Evolutionary conservation across 2,797 vertebrate genomes (phyloP).

Genomic region (Muraenolepis orangiensis): DNA sequence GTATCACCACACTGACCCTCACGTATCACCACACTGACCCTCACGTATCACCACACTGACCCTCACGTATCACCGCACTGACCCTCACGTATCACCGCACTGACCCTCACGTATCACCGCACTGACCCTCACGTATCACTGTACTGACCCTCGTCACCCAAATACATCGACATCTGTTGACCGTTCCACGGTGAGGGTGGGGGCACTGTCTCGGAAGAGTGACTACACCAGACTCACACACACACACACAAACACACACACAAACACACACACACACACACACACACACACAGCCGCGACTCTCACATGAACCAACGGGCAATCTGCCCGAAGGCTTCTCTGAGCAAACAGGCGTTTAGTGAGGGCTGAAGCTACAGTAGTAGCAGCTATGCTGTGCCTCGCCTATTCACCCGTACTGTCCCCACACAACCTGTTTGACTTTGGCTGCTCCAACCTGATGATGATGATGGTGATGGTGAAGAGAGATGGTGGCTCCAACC

Average conservation of each 20-base stretch:
- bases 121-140: slow-evolving; percentile 26
- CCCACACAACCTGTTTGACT: neutral
- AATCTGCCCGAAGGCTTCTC: neutral
- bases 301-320: neutral
- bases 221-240: slow-evolving; percentile 1
- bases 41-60: slow-evolving; percentile 40
- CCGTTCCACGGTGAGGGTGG: slow-evolving; percentile 34
- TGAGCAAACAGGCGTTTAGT: neutral
- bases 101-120: slow-evolving; percentile 35
- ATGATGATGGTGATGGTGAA: neutral
- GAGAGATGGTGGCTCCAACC: too few species aligned
- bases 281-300: too few species aligned
- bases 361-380: neutral
- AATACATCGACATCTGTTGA: slow-evolving; percentile 34
- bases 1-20: slow-evolving; percentile 30
- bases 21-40: slow-evolving; percentile 34
- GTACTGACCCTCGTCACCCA: slow-evolving; percentile 41
- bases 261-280: too few species aligned
- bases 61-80: slow-evolving; percentile 36
- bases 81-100: slow-evolving; percentile 35
- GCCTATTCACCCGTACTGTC: neutral
- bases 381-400: neutral
- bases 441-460: neutral
- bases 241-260: neutral
- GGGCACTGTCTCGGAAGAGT: slow-evolving; percentile 33